Percentiles rank a stretch among this genome's conserved stretches.
Conservation (phyloP, 2,797 vertebrate genomes). For the Silurus lanzhouensis region DNA sequence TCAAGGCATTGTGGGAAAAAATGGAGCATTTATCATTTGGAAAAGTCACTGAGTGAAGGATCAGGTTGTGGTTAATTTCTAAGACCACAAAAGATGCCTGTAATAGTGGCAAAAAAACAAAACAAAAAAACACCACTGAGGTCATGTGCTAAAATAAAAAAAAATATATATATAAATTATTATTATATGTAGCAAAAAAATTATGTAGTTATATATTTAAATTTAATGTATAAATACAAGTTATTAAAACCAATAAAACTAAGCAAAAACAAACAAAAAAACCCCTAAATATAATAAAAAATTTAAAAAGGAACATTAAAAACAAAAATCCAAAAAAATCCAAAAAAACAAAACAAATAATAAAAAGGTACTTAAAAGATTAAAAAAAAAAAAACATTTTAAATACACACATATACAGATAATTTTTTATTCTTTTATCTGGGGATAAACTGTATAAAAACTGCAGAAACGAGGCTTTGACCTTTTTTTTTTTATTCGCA, state of each 20-base stretch:
- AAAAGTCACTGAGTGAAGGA: not conserved
- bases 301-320: not conserved
- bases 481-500: not conserved
- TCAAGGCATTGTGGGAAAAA: too few relatives aligned
- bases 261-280: not conserved
- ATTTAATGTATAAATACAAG: too few relatives aligned
- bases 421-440: not conserved
- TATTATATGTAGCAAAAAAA: too few relatives aligned
- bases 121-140: too few relatives aligned
- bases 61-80: not conserved
- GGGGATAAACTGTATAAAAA: not conserved
- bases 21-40: not conserved
- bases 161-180: too few relatives aligned
- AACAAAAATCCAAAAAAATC: too few relatives aligned
- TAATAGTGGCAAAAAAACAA: too few relatives aligned
- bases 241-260: not conserved
- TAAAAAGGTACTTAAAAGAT: not conserved
- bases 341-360: not conserved
- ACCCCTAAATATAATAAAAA: not conserved
- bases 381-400: not conserved
- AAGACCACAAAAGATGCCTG: too few relatives aligned
- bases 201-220: too few relatives aligned
- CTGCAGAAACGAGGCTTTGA: not conserved
- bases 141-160: too few relatives aligned
- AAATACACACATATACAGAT: not conserved